A percentile compares a stretch with the other conserved stretches of the same genome.
Evolutionary conservation across 2,888 invertebrate genomes (phyloP).

Genomic region (Tyria jacobaeae): DNA sequence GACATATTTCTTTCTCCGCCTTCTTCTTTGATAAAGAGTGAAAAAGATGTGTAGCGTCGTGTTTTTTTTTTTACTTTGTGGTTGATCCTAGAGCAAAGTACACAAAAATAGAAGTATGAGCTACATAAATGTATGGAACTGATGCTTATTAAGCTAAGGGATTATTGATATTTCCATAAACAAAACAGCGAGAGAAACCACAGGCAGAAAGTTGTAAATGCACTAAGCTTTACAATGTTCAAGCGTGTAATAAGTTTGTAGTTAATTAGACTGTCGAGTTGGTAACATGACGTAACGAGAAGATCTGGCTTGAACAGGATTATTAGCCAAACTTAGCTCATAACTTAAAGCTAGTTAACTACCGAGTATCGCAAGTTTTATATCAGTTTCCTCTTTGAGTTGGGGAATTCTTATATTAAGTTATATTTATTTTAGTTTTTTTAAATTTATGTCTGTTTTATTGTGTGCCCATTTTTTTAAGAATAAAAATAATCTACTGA

Average conservation of each 20-base stretch:
- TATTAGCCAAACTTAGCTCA: conserved; percentile 59
- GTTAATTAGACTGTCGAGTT: conserved; percentile 71
- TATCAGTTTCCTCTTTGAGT: conserved; percentile 39
- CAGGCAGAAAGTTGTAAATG: neutral
- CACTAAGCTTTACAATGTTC: conserved; percentile 6
- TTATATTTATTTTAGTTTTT: no score
- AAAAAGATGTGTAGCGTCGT: no score
- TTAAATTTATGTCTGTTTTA: no score
- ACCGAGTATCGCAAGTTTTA: conserved; percentile 45
- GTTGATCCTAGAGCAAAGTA: no score
- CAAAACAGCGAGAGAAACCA: neutral
- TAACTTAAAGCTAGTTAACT: conserved; percentile 47
- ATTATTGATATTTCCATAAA: neutral
- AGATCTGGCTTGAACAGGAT: conserved; percentile 53
- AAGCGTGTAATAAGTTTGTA: conserved; percentile 35
- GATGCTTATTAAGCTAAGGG: neutral
- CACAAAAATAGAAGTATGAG: no score
- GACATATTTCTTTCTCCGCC: neutral
- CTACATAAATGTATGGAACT: neutral
- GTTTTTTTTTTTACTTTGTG: no score
- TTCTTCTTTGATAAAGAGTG: no score
- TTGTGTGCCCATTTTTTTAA: no score
- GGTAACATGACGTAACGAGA: conserved; percentile 52
- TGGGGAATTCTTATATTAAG: conserved; percentile 30
- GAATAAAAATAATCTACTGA: no score